Evolutionary conservation across 2,797 vertebrate species (phyloP).

Genomic region (Rhinatrema bivittatum): DNA sequence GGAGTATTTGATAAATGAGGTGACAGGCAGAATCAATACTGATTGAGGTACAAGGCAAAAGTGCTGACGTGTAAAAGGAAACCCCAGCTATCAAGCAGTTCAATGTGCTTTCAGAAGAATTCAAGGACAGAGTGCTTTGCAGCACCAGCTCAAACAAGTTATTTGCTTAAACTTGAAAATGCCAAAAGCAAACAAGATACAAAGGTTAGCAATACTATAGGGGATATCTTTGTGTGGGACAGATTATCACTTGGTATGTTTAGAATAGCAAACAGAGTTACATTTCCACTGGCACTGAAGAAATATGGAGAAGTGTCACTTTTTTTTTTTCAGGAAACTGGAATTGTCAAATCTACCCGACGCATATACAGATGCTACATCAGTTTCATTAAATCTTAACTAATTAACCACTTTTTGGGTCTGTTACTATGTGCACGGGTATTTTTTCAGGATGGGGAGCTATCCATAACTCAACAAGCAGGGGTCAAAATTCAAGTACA

Average conservation of each 20-base stretch:
- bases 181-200: no score
- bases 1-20: neutral
- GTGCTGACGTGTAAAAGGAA: neutral
- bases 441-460: no score
- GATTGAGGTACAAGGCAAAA: slow-evolving; percentile 3
- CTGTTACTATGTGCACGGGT: no score
- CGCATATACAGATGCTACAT: no score
- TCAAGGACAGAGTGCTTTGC: slow-evolving; percentile 23
- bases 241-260: no score
- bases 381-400: no score
- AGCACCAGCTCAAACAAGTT: slow-evolving; percentile 7
- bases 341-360: no score
- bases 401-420: no score
- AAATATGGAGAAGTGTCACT: slow-evolving; percentile 12
- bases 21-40: neutral
- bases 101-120: slow-evolving; percentile 1
- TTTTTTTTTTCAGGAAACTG: slow-evolving; percentile 9
- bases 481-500: no score
- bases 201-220: no score
- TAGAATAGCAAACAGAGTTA: neutral
- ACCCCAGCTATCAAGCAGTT: neutral
- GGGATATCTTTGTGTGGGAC: no score
- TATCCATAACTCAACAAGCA: no score
- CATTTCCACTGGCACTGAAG: slow-evolving; percentile 6
- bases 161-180: neutral